Percentiles rank a stretch among this genome's conserved stretches.
phyloP scores from a whole-genome alignment of 2,113 vertebrate genomes.

The Triplophysa dalaica region DNA sequence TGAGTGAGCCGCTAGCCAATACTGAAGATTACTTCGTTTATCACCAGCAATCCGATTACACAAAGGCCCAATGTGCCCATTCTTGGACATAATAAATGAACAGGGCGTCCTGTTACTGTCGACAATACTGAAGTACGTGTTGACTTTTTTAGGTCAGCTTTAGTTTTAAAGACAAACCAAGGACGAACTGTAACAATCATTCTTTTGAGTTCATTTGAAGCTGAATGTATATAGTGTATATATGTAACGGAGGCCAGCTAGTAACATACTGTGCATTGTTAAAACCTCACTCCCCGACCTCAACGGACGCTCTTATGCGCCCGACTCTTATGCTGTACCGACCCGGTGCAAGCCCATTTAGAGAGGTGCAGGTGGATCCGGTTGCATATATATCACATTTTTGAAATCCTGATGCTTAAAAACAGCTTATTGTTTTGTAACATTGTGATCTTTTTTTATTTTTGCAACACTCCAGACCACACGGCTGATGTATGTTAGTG shows the following conservation, averaged over 20 bases:
- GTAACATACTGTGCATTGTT: no score
- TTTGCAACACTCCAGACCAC: not conserved
- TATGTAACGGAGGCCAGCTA: no score
- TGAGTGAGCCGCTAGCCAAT: conserved; percentile 23
- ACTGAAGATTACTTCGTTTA: conserved; percentile 12
- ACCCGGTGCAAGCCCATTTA: no score
- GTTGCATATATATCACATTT: not conserved
- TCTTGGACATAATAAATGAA: conserved; percentile 41
- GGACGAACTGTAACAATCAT: not conserved
- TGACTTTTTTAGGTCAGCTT: not conserved
- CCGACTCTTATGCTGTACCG: no score
- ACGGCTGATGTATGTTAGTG: not conserved
- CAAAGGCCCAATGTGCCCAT: not conserved
- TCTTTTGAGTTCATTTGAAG: not conserved
- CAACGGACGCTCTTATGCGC: no score
- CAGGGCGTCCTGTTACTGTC: conserved; percentile 23
- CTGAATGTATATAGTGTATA: not conserved
- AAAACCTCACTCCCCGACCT: no score
- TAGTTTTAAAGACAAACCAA: not conserved
- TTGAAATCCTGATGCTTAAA: not conserved
- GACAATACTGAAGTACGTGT: conserved; percentile 2
- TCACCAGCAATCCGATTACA: conserved; percentile 35
- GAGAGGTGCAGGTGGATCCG: no score
- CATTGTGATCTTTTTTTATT: not conserved
- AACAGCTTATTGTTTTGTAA: not conserved